phyloP scores from a whole-genome alignment of 2,797 vertebrate species.

The Syngnathus acus region DNA sequence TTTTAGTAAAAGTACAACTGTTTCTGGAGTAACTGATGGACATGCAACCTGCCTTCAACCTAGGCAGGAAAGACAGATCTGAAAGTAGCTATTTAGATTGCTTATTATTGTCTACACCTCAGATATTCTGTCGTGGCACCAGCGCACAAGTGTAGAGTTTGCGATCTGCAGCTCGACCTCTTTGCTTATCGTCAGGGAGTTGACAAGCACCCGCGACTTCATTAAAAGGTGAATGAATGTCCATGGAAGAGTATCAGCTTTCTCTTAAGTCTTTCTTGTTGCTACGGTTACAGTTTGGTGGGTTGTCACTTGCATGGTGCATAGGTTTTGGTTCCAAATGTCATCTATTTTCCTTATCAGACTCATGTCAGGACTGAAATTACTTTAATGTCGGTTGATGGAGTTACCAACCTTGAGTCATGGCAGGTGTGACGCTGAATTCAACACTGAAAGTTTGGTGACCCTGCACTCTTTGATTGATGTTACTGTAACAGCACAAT shows the following conservation, averaged over 20 bases:
- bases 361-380: constrained; percentile 36
- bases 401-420: constrained; percentile 14
- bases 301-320: background rate
- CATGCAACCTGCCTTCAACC: constrained; percentile 37
- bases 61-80: constrained; percentile 42
- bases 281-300: constrained; percentile 42
- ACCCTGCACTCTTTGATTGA: constrained; percentile 48
- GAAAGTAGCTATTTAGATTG: constrained; percentile 40
- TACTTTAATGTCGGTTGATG: constrained; percentile 21
- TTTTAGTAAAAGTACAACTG: constrained; percentile 45
- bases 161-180: constrained; percentile 52
- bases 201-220: constrained; percentile 50
- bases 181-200: constrained; percentile 31
- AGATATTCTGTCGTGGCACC: constrained; percentile 34
- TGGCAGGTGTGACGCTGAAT: constrained; percentile 18
- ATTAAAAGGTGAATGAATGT: constrained; percentile 52
- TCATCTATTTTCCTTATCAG: constrained; percentile 41
- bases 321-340: background rate
- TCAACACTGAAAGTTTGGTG: constrained; percentile 25
- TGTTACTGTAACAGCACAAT: constrained; percentile 23
- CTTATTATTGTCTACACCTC: constrained; percentile 41
- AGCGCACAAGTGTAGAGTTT: constrained; percentile 16
- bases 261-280: constrained; percentile 43
- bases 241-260: constrained; percentile 25
- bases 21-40: constrained; percentile 50